A percentile compares a stretch with the other conserved stretches of the same genome.
These are phyloP conservation scores for Sebastiscus albofasciatus DNA, from an alignment of 2,797 vertebrate species.

Conservation along the genomic window DNA sequence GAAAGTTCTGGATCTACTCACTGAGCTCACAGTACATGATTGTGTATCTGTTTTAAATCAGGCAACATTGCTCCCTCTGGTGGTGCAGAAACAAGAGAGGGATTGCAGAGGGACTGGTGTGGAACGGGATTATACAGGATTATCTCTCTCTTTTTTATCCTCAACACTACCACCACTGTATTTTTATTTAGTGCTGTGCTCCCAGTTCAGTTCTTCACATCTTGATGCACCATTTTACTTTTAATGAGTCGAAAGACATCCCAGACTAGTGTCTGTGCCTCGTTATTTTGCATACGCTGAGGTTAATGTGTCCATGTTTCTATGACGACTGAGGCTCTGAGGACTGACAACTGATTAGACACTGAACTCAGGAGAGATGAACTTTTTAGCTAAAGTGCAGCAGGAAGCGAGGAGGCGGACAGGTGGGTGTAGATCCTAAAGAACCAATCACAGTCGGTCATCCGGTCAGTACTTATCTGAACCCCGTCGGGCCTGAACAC, in stretches of 20 bases:
- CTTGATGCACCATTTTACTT: neutral
- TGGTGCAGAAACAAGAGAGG: slow-evolving; percentile 23
- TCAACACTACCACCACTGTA: neutral
- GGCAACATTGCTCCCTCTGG: slow-evolving; percentile 61
- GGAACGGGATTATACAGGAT: neutral
- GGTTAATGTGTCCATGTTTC: slow-evolving; percentile 11
- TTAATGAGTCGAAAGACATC: neutral
- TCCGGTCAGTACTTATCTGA: slow-evolving; percentile 76
- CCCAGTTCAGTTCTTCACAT: neutral
- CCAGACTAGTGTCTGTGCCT: neutral
- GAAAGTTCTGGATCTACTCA: neutral
- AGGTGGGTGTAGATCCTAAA: slow-evolving; percentile 77
- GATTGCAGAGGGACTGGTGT: neutral
- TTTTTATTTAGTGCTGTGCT: neutral
- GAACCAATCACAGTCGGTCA: slow-evolving; percentile 77
- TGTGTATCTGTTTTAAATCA: neutral
- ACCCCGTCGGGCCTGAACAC: neutral
- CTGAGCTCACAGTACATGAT: neutral
- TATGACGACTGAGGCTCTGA: neutral
- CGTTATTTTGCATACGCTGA: neutral
- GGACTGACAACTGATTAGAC: slow-evolving; percentile 6
- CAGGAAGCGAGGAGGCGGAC: slow-evolving; percentile 55
- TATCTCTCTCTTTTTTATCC: neutral
- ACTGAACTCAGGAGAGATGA: slow-evolving; percentile 18
- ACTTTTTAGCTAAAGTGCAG: slow-evolving; percentile 12